Evolutionary conservation across 1,140 invertebrate genomes (phyloP).

Genomic region (Dendrolimus punctatus): DNA sequence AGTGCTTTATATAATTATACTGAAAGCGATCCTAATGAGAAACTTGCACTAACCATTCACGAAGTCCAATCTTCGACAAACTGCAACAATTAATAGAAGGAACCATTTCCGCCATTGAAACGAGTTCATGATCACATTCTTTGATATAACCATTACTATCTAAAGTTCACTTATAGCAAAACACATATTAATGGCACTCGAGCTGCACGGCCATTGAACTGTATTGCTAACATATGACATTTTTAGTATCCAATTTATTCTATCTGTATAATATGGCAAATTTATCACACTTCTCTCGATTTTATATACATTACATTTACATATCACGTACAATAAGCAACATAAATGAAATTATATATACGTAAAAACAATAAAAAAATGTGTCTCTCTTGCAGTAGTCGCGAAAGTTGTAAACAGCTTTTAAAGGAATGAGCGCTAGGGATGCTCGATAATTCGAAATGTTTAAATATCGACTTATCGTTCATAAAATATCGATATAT

Average conservation of each 20-base stretch:
- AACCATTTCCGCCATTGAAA: slow-evolving; percentile 41
- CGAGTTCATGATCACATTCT: slow-evolving; percentile 48
- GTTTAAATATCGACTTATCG: too few species aligned
- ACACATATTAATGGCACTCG: slow-evolving; percentile 49
- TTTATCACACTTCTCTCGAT: too few species aligned
- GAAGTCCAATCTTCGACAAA: slow-evolving; percentile 28
- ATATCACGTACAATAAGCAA: too few species aligned
- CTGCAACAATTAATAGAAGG: slow-evolving; percentile 33
- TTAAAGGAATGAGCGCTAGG: too few species aligned
- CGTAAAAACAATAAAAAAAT: too few species aligned
- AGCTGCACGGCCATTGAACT: slow-evolving; percentile 43
- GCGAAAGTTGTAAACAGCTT: too few species aligned
- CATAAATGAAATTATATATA: too few species aligned
- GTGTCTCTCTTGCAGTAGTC: too few species aligned
- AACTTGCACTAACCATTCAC: slow-evolving; percentile 37
- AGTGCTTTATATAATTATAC: not conserved
- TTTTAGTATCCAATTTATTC: slow-evolving; percentile 15
- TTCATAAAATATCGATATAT: too few species aligned
- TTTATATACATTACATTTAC: too few species aligned
- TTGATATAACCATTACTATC: slow-evolving; percentile 42
- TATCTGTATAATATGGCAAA: too few species aligned
- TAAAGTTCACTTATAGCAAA: slow-evolving; percentile 36
- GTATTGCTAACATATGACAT: slow-evolving; percentile 42
- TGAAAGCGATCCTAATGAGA: slow-evolving; percentile 1
- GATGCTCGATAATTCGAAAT: too few species aligned